Base-by-base conservation (phyloP, 2,888 invertebrate species). In the Plemyria rubiginata region DNA sequence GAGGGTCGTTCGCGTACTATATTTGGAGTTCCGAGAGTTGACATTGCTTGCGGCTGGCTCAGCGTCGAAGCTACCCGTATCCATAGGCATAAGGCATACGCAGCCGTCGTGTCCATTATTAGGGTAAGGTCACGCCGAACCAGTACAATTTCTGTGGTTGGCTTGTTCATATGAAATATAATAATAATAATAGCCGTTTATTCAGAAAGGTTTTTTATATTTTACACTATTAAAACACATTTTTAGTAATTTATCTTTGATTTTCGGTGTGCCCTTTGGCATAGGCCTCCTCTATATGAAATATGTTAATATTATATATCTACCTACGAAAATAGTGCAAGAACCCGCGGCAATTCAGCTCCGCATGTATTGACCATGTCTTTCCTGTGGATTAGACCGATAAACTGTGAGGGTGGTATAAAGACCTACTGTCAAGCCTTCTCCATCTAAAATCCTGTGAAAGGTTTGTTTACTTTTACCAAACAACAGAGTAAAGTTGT, bases 161-260 rank as follows among this genome's bases (percentile, higher is more conserved):
- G 45, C 54, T 54, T 36, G n/a, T n/a, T n/a, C n/a, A n/a, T 9
- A 38, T 28, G 9, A 13, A 54, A n/a, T 32, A n/a, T 52, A 38
- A 11, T 38, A 38, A 16, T 45, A 45, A n/a, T n/a, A n/a, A n/a
- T n/a, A n/a, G n/a, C n/a, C n/a, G n/a, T n/a, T n/a, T n/a, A n/a
- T n/a, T n/a, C n/a, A n/a, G n/a, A n/a, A n/a, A n/a, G n/a, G n/a
- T n/a, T n/a, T n/a, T n/a, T n/a, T n/a, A n/a, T n/a, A n/a, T n/a
- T n/a, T n/a, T n/a, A n/a, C n/a, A n/a, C n/a, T n/a, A n/a, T n/a
- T n/a, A n/a, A n/a, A n/a, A n/a, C n/a, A n/a, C n/a, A n/a, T n/a
- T n/a, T n/a, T n/a, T n/a, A n/a, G n/a, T n/a, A n/a, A n/a, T n/a
- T n/a, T n/a, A n/a, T n/a, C n/a, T n/a, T n/a, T n/a, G n/a, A n/a